Percentiles rank a stretch among this genome's conserved stretches.
These are phyloP conservation scores for Sebastes iracundus DNA, from an alignment of 2,797 vertebrate genomes.

Conservation along the genomic window DNA sequence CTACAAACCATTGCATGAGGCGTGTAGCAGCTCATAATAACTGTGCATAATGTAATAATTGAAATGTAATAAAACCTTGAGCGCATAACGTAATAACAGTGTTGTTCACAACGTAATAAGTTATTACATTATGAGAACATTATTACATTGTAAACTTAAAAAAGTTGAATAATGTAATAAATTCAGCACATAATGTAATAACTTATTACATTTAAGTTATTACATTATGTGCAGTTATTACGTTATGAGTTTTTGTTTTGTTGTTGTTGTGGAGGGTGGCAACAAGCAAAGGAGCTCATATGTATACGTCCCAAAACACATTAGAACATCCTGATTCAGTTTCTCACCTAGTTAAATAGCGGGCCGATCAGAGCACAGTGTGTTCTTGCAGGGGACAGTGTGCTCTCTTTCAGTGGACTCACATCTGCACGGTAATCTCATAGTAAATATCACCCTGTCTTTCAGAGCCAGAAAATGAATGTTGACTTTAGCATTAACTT, in stretches of 20 bases:
- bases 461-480: slow-evolving; percentile 11
- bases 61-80: too few species aligned
- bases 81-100: too few species aligned
- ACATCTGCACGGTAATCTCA: background rate
- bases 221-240: too few species aligned
- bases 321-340: background rate
- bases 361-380: background rate
- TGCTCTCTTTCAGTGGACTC: background rate
- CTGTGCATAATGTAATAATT: too few species aligned
- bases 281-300: background rate
- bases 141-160: too few species aligned
- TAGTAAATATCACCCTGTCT: background rate
- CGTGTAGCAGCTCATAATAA: too few species aligned
- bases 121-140: too few species aligned
- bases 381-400: background rate
- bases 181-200: too few species aligned
- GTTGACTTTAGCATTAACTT: background rate
- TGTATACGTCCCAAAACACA: background rate
- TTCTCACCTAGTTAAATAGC: background rate
- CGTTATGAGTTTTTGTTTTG: background rate
- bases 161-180: too few species aligned
- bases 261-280: too few species aligned
- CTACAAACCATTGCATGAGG: background rate
- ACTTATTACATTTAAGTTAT: too few species aligned
- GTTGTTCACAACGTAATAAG: too few species aligned